Evolutionary conservation across 2,113 vertebrate species (phyloP), one percentile per base, ranked within the genome.

Genomic region (Plestiodon gilberti): DNA sequence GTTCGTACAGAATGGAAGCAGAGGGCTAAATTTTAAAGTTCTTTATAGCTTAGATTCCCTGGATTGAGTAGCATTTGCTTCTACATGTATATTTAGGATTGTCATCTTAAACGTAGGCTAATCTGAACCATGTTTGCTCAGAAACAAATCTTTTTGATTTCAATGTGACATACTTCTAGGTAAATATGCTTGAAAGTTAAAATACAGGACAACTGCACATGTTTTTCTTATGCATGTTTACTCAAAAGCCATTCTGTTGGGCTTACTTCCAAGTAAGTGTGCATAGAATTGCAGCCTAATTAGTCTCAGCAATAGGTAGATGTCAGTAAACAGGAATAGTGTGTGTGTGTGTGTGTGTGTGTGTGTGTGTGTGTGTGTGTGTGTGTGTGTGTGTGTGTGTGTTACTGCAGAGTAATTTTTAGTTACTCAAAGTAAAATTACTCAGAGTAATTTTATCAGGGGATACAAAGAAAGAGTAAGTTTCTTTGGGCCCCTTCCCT

Each of bases 1-100:
- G n/a, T n/a, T n/a, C n/a, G n/a, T n/a, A n/a, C 88, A 81, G 82
- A 83, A 91, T 75, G 89, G 83, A n/a, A n/a, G n/a, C 78, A 10
- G 62, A 76, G 73, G 35, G n/a, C n/a, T 81, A 2, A 84, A 91
- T 70, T 82, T 3, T 89, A 87, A 89, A 11, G 43, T 38, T 78
- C 89, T 84, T 87, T 67, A 80, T 81, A 84, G 18, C 14, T 83
- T 70, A 74, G 74, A 89, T 92, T 90, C 78, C 88, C 89, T 89
- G 59, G 9, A 35, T 35, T 78, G n/a, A 57, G 7, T 10, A 48
- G 75, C 57, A 57, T 30, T 55, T 33, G 75, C 15, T 33, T 77
- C 52, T 77, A 77, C n/a, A 77, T 33, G 14, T 55, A 10, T 33
- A 55, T 18, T 20, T 15, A 15, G n/a, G 52, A 55, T 55, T 55